Conservation (phyloP, 2,888 invertebrate genomes). For the Kuschelorhynchus macadamiae region DNA sequence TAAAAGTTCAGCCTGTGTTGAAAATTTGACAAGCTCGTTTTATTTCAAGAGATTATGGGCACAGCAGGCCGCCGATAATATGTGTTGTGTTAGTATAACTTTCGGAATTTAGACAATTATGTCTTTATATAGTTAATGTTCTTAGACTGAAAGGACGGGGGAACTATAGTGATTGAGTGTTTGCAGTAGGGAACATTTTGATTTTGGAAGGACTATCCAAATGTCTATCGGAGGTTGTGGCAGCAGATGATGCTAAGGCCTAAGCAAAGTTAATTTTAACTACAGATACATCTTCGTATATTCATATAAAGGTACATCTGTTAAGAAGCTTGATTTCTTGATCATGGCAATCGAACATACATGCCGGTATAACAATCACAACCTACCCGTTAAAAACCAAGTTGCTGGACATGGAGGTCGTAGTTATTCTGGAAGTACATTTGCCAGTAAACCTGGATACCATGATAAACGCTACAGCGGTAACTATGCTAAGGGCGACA, state of each 20-base stretch:
- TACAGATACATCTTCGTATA: constrained; percentile 53
- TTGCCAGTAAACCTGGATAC: background rate
- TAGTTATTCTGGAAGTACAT: constrained; percentile 16
- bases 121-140: background rate
- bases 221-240: background rate
- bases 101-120: too few relatives aligned
- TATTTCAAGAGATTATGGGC: too few relatives aligned
- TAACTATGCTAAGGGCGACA: background rate
- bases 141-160: constrained; percentile 38
- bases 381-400: constrained; percentile 55
- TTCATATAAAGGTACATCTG: background rate
- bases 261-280: constrained; percentile 58
- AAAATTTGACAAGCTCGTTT: too few relatives aligned
- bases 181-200: constrained; percentile 51
- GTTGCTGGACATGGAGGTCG: constrained; percentile 51
- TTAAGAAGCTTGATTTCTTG: constrained; percentile 40
- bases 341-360: constrained; percentile 55
- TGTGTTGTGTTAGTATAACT: too few relatives aligned
- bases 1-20: too few relatives aligned
- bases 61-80: too few relatives aligned
- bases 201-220: constrained; percentile 46
- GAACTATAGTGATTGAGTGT: constrained; percentile 54
- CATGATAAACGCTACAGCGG: constrained; percentile 11
- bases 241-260: constrained; percentile 50
- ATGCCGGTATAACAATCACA: constrained; percentile 48